These are phyloP conservation scores for Betta splendens DNA, from an alignment of 2,797 vertebrate species.

Conservation along the genomic window DNA sequence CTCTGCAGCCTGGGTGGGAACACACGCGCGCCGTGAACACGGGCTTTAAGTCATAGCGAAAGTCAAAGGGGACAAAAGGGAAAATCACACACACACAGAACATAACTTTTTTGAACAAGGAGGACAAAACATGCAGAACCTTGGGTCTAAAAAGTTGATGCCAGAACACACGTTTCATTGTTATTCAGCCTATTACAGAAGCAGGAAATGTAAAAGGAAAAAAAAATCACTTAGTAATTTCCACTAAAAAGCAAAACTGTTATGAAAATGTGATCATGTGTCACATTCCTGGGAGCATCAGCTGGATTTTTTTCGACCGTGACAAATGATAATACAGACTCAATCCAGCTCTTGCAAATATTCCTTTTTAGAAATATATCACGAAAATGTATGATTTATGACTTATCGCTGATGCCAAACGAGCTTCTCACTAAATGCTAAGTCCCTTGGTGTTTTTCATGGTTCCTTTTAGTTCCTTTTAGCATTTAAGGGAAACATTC, in stretches of 20 bases:
- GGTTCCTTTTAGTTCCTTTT: not conserved
- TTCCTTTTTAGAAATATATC: not conserved
- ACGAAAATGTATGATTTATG: not conserved
- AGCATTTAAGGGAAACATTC: not conserved
- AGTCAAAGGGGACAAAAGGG: not conserved
- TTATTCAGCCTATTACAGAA: not conserved
- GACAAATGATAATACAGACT: not conserved
- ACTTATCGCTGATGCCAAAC: too few relatives aligned
- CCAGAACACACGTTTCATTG: not conserved
- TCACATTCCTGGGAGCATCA: not conserved
- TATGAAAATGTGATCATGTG: not conserved
- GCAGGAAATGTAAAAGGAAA: slow-evolving; percentile 4
- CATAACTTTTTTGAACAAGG: not conserved
- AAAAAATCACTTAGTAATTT: slow-evolving; percentile 4
- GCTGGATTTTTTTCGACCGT: not conserved
- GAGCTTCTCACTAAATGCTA: not conserved
- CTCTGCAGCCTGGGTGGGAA: slow-evolving; percentile 82
- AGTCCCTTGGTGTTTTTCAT: not conserved
- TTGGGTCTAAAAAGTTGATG: not conserved
- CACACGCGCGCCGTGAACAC: not conserved
- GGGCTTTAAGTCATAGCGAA: not conserved
- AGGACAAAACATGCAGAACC: not conserved
- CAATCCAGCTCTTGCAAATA: not conserved
- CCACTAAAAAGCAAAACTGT: not conserved
- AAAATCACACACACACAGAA: not conserved